A percentile compares a stretch with the other conserved stretches of the same genome.
These are phyloP conservation scores for Ctena decussata DNA, from an alignment of 2,888 invertebrate genomes.

Conservation along the genomic window DNA sequence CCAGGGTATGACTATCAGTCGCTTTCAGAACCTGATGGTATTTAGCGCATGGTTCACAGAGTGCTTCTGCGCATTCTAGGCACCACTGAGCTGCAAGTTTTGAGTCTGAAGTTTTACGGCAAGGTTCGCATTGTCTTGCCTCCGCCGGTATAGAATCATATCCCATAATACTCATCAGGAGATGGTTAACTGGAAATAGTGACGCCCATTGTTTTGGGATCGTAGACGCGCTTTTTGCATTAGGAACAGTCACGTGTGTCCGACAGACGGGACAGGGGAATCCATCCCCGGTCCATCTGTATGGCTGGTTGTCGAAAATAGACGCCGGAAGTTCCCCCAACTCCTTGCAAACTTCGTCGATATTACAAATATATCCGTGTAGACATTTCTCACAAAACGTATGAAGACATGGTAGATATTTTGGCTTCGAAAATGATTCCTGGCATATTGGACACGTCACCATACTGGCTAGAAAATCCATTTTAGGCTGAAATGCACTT, in stretches of 20 bases:
- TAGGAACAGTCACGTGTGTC: slow-evolving; percentile 43
- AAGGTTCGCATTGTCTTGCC: slow-evolving; percentile 51
- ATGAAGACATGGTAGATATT: slow-evolving; percentile 62
- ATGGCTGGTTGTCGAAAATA: slow-evolving; percentile 63
- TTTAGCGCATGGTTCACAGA: slow-evolving; percentile 52
- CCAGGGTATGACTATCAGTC: slow-evolving; percentile 49
- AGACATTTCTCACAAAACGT: slow-evolving; percentile 62
- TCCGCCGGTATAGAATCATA: slow-evolving; percentile 21
- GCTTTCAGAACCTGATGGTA: slow-evolving; percentile 60
- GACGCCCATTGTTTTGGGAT: slow-evolving; percentile 51
- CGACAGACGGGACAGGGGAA: slow-evolving; percentile 66
- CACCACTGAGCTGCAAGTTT: slow-evolving; percentile 56
- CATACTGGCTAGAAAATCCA: slow-evolving; percentile 24
- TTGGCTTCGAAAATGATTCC: slow-evolving; percentile 58
- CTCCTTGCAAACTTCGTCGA: slow-evolving; percentile 54
- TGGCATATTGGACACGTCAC: slow-evolving; percentile 61
- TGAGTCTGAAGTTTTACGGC: slow-evolving; percentile 46
- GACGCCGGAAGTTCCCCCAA: slow-evolving; percentile 59
- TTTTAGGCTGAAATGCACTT: no score
- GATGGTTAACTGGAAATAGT: slow-evolving; percentile 60
- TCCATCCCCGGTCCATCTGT: slow-evolving; percentile 64
- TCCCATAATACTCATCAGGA: slow-evolving; percentile 57
- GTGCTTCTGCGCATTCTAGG: slow-evolving; percentile 56
- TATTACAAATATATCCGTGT: slow-evolving; percentile 56
- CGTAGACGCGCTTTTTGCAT: slow-evolving; percentile 4